Evolutionary conservation across 2,888 invertebrate genomes (phyloP).

Genomic region (Drosophila phalerata): DNA sequence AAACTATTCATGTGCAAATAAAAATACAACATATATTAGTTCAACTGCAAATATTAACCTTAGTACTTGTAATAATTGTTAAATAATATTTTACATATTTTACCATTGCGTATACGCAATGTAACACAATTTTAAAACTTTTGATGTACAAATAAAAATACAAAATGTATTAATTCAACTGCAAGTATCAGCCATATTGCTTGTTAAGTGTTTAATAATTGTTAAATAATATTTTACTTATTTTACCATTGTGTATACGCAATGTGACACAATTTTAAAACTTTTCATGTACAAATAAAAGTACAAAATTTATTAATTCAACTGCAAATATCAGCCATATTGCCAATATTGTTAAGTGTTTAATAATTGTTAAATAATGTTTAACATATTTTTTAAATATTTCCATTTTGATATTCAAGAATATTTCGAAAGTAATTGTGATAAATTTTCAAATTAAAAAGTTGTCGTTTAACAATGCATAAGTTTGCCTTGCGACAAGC

Average conservation of each 20-base stretch:
- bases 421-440: background rate
- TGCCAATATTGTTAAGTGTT: background rate
- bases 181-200: background rate
- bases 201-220: background rate
- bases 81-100: no score
- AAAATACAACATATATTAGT: background rate
- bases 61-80: background rate
- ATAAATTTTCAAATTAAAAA: conserved; percentile 11
- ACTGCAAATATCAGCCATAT: background rate
- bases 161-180: conserved; percentile 5
- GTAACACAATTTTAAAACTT: conserved; percentile 14
- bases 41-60: background rate
- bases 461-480: conserved; percentile 6
- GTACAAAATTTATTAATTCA: conserved; percentile 6
- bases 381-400: background rate
- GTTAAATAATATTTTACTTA: no score
- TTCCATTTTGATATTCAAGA: background rate
- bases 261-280: conserved; percentile 25
- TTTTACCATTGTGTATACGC: no score
- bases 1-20: background rate
- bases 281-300: background rate
- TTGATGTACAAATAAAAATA: no score
- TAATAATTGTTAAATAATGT: background rate
- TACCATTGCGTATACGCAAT: no score
- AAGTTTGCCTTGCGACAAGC: background rate